phyloP scores from a whole-genome alignment of 1,140 invertebrate genomes.

The Cotesia vestalis region DNA sequence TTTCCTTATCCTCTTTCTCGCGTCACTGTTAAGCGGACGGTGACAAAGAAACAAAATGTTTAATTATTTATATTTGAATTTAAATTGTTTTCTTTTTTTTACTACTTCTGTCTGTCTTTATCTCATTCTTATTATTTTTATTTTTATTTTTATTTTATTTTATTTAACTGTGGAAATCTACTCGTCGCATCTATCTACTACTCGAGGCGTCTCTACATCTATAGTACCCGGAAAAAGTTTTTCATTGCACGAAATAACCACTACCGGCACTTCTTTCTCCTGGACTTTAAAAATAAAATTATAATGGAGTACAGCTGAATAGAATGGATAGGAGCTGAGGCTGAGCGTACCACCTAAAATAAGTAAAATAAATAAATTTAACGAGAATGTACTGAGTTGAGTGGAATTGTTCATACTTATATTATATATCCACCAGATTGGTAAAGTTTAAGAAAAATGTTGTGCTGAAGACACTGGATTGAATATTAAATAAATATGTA shows the following conservation, averaged over 20 bases:
- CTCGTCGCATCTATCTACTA: neutral
- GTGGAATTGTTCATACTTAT: slow-evolving; percentile 2
- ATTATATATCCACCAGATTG: slow-evolving; percentile 38
- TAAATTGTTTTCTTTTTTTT: slow-evolving; percentile 2
- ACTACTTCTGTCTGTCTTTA: slow-evolving; percentile 4
- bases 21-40: slow-evolving; percentile 13
- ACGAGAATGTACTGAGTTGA: slow-evolving; percentile 33
- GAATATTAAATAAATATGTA: slow-evolving; percentile 14
- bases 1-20: slow-evolving; percentile 14
- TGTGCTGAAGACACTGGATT: slow-evolving; percentile 12
- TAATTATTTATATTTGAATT: neutral
- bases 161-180: slow-evolving; percentile 26
- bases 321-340: neutral
- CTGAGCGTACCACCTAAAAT: neutral
- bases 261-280: neutral
- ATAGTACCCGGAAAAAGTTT: slow-evolving; percentile 31
- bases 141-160: slow-evolving; percentile 13
- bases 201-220: too few species aligned
- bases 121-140: slow-evolving; percentile 17
- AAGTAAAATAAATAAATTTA: slow-evolving; percentile 12
- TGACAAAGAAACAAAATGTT: slow-evolving; percentile 20
- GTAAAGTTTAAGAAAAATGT: slow-evolving; percentile 52
- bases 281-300: neutral
- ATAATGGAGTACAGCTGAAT: neutral
- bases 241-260: slow-evolving; percentile 31